Base-by-base conservation (phyloP, 2,113 vertebrate genomes). In the Macrotus californicus region DNA sequence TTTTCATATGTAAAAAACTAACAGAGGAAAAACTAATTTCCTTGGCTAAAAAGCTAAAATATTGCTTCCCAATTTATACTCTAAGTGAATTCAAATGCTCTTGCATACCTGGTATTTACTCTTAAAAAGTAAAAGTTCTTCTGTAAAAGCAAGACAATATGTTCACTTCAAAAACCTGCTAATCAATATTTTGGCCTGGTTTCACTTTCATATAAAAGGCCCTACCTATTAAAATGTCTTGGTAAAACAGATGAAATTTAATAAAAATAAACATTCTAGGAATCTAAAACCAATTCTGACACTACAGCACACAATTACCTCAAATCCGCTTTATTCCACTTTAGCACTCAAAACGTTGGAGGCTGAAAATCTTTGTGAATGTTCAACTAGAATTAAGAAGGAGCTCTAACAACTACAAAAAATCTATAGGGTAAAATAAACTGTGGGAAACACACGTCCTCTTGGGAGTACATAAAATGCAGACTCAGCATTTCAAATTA, bases 121-220 rank as follows among this genome's bases (percentile, higher is more conserved):
- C 54, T 80, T 84, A 87, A 82, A 92, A 82, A 79, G 67, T 59
- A 75, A 87, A 86, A 41, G 41, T 87, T 64, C 16, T 91, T 80
- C 39, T 15, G 66, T 85, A 94, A 96, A 93, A 77, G 43, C 36
- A 94, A 97, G 46, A 93, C 21, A 89, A 72, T 34, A 21, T 67
- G 13, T 48, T 90, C 59, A 95, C 72, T 94, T 91, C 41, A 94
- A 86, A 76, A 92, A n/a, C 48, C 41, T 96, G 69, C 61, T 94
- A 94, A 67, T 87, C 84, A 95, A 86, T 56, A 87, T 6, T 84
- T n/a, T 39, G 24, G 34, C 34, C 73, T 94, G 46, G 39, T 61
- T 94, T 94, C 64, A 95, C 29, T 76, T 64, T 80, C 36, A 95
- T 29, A 95, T 54, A 96, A 95, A 96, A 94, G 61, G 13, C 87